Evolutionary conservation across 2,888 invertebrate genomes (phyloP).

Genomic region (Diarsia brunnea): DNA sequence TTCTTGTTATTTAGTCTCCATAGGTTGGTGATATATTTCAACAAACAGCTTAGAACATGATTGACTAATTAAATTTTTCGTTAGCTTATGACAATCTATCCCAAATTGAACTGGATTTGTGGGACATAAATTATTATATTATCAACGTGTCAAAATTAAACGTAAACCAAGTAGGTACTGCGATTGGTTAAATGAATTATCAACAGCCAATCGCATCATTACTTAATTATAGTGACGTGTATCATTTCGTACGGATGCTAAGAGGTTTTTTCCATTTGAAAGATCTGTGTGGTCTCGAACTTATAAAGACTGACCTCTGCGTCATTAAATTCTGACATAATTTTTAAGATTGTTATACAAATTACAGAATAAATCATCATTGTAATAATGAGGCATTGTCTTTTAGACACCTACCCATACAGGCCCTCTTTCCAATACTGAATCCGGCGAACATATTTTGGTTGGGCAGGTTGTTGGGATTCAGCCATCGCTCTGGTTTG

Average conservation of each 20-base stretch:
- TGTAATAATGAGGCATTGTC: no score
- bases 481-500: conserved; percentile 75
- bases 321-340: no score
- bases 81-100: background rate
- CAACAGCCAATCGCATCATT: background rate
- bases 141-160: background rate
- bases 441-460: conserved; percentile 66
- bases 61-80: background rate
- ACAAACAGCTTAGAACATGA: background rate
- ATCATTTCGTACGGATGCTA: no score
- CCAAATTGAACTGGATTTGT: background rate
- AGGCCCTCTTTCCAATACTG: conserved; percentile 67
- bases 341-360: no score
- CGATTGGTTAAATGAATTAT: background rate
- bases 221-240: no score
- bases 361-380: no score
- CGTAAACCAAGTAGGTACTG: background rate
- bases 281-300: no score
- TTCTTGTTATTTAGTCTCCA: background rate
- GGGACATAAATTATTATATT: background rate
- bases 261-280: no score
- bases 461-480: conserved; percentile 55
- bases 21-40: background rate
- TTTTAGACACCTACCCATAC: conserved; percentile 72
- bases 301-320: no score